phyloP scores from a whole-genome alignment of 2,113 vertebrate genomes.

The Halichoerus grypus region DNA sequence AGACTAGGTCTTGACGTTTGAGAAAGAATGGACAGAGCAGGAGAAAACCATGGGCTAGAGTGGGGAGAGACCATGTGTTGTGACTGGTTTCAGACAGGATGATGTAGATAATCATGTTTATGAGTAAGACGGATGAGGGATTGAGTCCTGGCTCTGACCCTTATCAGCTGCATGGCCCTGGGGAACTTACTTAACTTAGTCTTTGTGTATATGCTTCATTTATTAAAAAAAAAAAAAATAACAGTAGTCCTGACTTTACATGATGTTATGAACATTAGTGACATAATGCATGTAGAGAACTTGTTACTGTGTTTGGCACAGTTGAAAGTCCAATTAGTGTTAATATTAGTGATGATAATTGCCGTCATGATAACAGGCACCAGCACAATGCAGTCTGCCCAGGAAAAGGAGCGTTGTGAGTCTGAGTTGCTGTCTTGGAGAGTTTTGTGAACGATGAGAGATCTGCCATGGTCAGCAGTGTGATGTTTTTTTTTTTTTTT shows the following conservation, averaged over 20 bases:
- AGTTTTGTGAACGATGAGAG: neutral
- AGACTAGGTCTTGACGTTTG: neutral
- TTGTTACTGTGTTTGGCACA: neutral
- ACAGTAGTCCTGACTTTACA: neutral
- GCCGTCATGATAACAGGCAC: too few species aligned
- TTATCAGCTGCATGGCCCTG: neutral
- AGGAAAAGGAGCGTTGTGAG: neutral
- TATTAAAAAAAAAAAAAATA: neutral
- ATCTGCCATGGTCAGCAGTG: neutral
- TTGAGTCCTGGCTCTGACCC: neutral
- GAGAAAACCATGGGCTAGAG: too few species aligned
- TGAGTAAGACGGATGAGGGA: neutral
- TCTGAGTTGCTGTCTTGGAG: neutral
- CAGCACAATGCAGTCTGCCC: too few species aligned
- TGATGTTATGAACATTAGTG: neutral
- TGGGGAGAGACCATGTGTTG: neutral
- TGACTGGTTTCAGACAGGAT: neutral
- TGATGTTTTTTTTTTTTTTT: neutral
- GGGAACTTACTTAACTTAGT: neutral
- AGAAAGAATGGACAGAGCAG: neutral
- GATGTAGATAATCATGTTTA: fast-evolving
- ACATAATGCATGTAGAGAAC: too few species aligned
- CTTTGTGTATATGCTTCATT: neutral
- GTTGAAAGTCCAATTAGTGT: neutral
- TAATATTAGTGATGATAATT: neutral